Evolutionary conservation across 2,113 vertebrate species (phyloP).

Genomic region (Plectropomus leopardus): DNA sequence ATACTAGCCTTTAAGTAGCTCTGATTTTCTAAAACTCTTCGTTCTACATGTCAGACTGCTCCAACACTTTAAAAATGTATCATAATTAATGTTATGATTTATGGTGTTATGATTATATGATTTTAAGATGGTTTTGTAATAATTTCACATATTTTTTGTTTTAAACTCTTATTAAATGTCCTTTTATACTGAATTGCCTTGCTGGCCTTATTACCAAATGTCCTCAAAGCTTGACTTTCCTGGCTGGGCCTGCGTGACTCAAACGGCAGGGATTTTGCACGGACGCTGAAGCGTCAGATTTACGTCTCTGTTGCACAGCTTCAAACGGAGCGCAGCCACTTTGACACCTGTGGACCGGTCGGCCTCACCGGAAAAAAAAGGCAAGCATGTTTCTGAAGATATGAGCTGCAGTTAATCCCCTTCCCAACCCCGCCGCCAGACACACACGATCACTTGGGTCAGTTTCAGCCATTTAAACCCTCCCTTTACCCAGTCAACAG

Average conservation of each 20-base stretch:
- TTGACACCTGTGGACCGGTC: conserved; percentile 65
- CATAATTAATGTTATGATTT: too few relatives aligned
- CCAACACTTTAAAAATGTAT: too few relatives aligned
- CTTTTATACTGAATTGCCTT: too few relatives aligned
- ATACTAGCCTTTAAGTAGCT: too few relatives aligned
- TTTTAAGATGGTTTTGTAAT: too few relatives aligned
- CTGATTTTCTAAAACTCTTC: too few relatives aligned
- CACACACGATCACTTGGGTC: conserved; percentile 59
- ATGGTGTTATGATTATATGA: too few relatives aligned
- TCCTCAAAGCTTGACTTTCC: conserved; percentile 43
- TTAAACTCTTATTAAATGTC: too few relatives aligned
- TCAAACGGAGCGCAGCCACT: conserved; percentile 70
- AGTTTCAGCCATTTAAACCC: conserved; percentile 57
- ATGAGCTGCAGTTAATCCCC: conserved; percentile 71
- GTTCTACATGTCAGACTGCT: too few relatives aligned
- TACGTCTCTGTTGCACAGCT: conserved; percentile 58
- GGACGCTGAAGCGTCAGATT: conserved; percentile 65
- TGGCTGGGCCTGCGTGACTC: conserved; percentile 22
- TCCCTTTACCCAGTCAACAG: conserved; percentile 59
- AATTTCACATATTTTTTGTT: too few relatives aligned
- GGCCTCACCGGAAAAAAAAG: conserved; percentile 56
- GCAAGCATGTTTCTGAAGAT: conserved; percentile 66
- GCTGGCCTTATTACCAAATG: too few relatives aligned
- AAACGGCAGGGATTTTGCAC: conserved; percentile 62
- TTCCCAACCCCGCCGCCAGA: conserved; percentile 31